Evolutionary conservation across 2,888 invertebrate species (phyloP).

Genomic region (Scrobipalpa costella): DNA sequence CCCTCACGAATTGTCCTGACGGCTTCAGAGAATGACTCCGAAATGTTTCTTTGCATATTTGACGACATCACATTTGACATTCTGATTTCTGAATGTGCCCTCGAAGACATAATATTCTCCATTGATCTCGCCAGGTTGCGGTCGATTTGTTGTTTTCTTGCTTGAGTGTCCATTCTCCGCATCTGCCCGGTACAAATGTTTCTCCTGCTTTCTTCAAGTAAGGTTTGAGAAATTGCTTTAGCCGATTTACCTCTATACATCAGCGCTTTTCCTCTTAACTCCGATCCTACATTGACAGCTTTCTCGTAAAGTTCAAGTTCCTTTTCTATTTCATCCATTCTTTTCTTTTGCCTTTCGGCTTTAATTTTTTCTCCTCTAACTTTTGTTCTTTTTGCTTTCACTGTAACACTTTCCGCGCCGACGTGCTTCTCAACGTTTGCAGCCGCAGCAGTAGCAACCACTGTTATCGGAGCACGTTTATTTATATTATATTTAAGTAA

Average conservation of each 20-base stretch:
- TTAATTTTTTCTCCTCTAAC: slow-evolving; percentile 62
- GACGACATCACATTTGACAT: slow-evolving; percentile 13
- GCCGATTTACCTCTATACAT: slow-evolving; percentile 88
- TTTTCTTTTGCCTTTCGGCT: slow-evolving; percentile 70
- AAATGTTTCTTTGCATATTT: slow-evolving; percentile 42
- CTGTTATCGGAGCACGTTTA: slow-evolving; percentile 83
- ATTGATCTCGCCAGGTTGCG: slow-evolving; percentile 48
- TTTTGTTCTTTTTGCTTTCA: slow-evolving; percentile 74
- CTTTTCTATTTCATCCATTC: slow-evolving; percentile 67
- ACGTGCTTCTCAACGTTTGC: slow-evolving; percentile 84
- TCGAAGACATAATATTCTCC: slow-evolving; percentile 48
- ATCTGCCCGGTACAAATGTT: slow-evolving; percentile 74
- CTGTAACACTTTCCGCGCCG: slow-evolving; percentile 73
- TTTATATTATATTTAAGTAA: slow-evolving; percentile 81
- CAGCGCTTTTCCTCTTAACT: slow-evolving; percentile 78
- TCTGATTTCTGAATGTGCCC: slow-evolving; percentile 42
- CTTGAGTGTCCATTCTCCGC: slow-evolving; percentile 53
- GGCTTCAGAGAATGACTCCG: slow-evolving; percentile 53
- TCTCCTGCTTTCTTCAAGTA: slow-evolving; percentile 81
- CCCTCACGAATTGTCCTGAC: slow-evolving; percentile 54
- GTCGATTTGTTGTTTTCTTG: slow-evolving; percentile 48
- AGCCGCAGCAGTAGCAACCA: slow-evolving; percentile 83
- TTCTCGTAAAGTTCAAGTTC: slow-evolving; percentile 66
- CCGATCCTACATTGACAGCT: slow-evolving; percentile 71
- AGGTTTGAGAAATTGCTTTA: slow-evolving; percentile 84